Percentiles rank a stretch among this genome's conserved stretches.
These are phyloP conservation scores for Zaprionus bogoriensis DNA, from an alignment of 2,888 invertebrate species.

Conservation along the genomic window DNA sequence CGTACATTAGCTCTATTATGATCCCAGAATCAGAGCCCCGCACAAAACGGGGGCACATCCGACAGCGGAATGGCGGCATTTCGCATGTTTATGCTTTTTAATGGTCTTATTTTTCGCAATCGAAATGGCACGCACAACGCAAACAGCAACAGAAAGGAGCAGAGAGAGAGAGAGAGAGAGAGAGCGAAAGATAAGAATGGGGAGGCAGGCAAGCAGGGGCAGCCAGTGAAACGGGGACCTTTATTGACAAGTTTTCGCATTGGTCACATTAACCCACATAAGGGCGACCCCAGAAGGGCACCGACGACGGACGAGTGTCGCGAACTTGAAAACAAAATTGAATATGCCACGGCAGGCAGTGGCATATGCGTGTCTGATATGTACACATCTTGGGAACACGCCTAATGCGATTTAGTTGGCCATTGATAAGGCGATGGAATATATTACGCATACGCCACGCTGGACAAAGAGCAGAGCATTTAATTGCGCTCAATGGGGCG, in stretches of 20 bases:
- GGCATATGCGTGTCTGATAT: conserved; percentile 3
- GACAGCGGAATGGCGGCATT: conserved; percentile 1
- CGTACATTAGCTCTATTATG: conserved; percentile 15
- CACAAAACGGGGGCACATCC: no score
- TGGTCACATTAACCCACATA: conserved; percentile 44
- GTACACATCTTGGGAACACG: conserved; percentile 27
- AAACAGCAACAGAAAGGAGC: no score
- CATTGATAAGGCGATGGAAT: conserved; percentile 30
- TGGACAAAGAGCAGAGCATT: conserved; percentile 9
- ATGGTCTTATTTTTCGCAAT: conserved; percentile 47
- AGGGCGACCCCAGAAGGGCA: conserved; percentile 1
- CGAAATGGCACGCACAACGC: no score
- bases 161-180: background rate
- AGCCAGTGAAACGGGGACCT: background rate
- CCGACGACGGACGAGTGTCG: conserved; percentile 9
- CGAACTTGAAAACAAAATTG: conserved; percentile 43
- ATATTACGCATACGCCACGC: conserved; percentile 29
- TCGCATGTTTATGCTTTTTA: conserved; percentile 40
- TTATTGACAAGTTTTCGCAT: conserved; percentile 15
- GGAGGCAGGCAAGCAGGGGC: background rate
- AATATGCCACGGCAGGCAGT: conserved; percentile 27
- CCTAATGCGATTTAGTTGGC: conserved; percentile 39
- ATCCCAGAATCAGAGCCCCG: conserved; percentile 1
- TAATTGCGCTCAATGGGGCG: conserved; percentile 5
- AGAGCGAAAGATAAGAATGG: background rate